A percentile compares a stretch with the other conserved stretches of the same genome.
phyloP scores from a whole-genome alignment of 2,888 invertebrate species.

The Yponomeuta plumbellus region DNA sequence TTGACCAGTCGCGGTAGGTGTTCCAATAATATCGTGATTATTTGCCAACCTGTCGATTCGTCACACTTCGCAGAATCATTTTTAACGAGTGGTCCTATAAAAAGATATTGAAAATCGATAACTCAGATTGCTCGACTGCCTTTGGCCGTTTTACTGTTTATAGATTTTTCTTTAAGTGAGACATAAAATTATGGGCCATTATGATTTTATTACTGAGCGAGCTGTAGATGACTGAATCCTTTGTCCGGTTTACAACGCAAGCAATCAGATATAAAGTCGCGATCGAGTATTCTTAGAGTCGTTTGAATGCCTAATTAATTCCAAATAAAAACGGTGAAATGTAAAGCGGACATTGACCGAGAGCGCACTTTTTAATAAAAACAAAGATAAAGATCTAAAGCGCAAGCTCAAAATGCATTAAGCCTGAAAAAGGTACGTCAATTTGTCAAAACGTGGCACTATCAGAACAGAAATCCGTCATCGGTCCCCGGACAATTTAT shows the following conservation, averaged over 20 bases:
- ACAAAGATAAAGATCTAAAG: constrained; percentile 33
- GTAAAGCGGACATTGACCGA: constrained; percentile 9
- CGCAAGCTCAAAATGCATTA: constrained; percentile 50
- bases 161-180: constrained; percentile 2
- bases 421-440: constrained; percentile 58
- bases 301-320: background rate
- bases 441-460: constrained; percentile 72
- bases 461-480: constrained; percentile 67
- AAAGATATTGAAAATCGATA: constrained; percentile 17
- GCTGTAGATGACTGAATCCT: background rate
- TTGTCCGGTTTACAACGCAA: background rate
- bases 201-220: background rate
- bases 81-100: constrained; percentile 14
- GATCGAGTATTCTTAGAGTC: background rate
- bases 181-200: background rate
- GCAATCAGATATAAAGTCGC: background rate
- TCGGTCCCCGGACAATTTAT: constrained; percentile 58
- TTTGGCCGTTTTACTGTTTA: constrained; percentile 10
- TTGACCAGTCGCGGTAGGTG: constrained; percentile 28
- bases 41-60: constrained; percentile 25
- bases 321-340: background rate
- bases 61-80: constrained; percentile 33
- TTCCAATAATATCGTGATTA: constrained; percentile 24
- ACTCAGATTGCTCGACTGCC: background rate
- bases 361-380: background rate